A percentile compares a stretch with the other conserved stretches of the same genome.
These are phyloP conservation scores for Paragorgia papillata DNA, from an alignment of 92 coral and sea anemone genomes.

Conservation along the genomic window DNA sequence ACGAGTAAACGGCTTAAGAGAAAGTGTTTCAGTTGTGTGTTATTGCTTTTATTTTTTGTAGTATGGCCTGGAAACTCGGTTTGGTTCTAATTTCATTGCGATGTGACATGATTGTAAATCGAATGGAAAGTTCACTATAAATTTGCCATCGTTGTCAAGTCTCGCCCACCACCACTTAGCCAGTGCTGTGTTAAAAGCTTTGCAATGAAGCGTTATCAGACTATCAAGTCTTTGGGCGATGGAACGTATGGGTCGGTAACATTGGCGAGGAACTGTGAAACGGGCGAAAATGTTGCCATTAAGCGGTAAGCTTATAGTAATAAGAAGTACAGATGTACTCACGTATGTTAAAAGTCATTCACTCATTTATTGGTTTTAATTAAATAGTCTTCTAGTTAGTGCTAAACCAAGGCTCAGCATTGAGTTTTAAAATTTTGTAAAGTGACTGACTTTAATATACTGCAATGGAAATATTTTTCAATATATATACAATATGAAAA, in stretches of 20 bases:
- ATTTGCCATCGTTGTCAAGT: neutral
- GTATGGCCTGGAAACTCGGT: neutral
- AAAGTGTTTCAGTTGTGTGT: neutral
- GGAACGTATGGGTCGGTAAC: conserved; percentile 96
- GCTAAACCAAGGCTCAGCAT: too few species aligned
- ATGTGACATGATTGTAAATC: conserved; percentile 13
- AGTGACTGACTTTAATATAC: too few species aligned
- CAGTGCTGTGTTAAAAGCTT: neutral
- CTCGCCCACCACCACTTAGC: neutral
- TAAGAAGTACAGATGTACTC: too few species aligned
- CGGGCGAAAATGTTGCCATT: conserved; percentile 95
- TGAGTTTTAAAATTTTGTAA: too few species aligned
- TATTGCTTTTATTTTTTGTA: neutral
- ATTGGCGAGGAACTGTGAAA: conserved; percentile 85
- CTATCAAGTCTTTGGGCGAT: conserved; percentile 78
- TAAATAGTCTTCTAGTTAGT: too few species aligned
- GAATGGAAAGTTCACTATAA: neutral
- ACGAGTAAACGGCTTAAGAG: too few species aligned
- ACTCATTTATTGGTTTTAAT: too few species aligned
- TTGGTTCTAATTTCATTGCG: neutral
- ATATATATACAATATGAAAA: too few species aligned
- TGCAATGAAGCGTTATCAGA: conserved; percentile 93
- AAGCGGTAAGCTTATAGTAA: conserved; percentile 94
- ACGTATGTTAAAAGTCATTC: too few species aligned
- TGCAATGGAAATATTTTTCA: too few species aligned